Percentiles rank a stretch among this genome's conserved stretches.
phyloP scores from a whole-genome alignment of 2,113 vertebrate genomes.

The Ardeotis arabs region DNA sequence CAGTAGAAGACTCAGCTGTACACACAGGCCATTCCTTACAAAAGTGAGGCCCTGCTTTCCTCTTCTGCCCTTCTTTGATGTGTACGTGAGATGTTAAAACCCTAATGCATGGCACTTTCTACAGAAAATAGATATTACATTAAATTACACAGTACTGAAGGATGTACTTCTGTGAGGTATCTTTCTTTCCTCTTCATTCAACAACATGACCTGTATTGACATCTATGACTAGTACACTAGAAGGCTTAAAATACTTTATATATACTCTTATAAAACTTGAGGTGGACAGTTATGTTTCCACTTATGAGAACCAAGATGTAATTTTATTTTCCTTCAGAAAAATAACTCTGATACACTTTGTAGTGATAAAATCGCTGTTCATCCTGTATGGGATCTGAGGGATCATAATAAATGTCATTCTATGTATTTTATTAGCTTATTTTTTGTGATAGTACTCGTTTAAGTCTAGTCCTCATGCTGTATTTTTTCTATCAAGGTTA shows the following conservation, averaged over 20 bases:
- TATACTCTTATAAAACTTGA: background rate
- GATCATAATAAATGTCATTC: background rate
- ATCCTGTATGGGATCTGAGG: background rate
- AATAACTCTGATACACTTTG: background rate
- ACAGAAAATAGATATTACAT: background rate
- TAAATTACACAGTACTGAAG: background rate
- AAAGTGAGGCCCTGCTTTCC: background rate
- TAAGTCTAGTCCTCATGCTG: background rate
- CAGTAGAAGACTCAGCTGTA: background rate
- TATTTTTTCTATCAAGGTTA: constrained; percentile 31
- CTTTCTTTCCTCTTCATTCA: background rate
- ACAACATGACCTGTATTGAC: background rate
- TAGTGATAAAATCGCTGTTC: background rate
- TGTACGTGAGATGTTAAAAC: background rate
- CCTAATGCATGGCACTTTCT: background rate
- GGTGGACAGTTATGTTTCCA: background rate
- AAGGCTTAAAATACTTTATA: background rate
- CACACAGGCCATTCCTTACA: background rate
- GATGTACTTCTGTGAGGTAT: background rate
- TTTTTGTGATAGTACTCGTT: constrained; percentile 15
- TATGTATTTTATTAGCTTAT: background rate
- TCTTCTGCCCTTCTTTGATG: background rate
- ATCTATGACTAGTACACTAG: background rate
- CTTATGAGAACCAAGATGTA: background rate
- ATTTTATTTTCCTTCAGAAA: background rate